A percentile compares a stretch with the other conserved stretches of the same genome.
Evolutionary conservation across 2,113 vertebrate species (phyloP).

Genomic region (Embiotoca jacksoni): DNA sequence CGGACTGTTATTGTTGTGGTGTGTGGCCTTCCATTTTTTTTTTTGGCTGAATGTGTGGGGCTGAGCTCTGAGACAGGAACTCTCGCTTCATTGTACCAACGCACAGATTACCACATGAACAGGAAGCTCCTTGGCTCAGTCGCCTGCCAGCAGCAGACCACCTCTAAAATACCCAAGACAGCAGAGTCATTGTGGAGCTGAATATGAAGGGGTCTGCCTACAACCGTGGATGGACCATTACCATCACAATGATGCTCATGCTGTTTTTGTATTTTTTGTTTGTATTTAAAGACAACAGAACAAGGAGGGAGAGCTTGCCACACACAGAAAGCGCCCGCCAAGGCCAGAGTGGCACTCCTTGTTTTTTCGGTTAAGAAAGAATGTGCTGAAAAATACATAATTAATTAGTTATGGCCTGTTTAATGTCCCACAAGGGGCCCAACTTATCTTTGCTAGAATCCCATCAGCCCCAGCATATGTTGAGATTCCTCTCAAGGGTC

Average conservation of each 20-base stretch:
- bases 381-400: slow-evolving; percentile 57
- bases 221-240: slow-evolving; percentile 63
- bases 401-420: slow-evolving; percentile 62
- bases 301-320: slow-evolving; percentile 45
- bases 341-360: slow-evolving; percentile 33
- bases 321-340: slow-evolving; percentile 41
- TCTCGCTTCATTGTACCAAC: slow-evolving; percentile 60
- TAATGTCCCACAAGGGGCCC: slow-evolving; percentile 18
- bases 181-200: slow-evolving; percentile 66
- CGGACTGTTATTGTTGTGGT: slow-evolving; percentile 64
- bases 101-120: slow-evolving; percentile 80
- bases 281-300: slow-evolving; percentile 25
- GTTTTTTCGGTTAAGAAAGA: slow-evolving; percentile 39
- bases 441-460: slow-evolving; percentile 21
- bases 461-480: slow-evolving; percentile 30
- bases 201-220: slow-evolving; percentile 58
- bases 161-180: slow-evolving; percentile 65
- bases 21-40: slow-evolving; percentile 68
- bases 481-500: slow-evolving; percentile 17
- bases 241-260: slow-evolving; percentile 73
- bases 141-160: slow-evolving; percentile 58
- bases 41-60: slow-evolving; percentile 58
- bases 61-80: slow-evolving; percentile 49
- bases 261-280: slow-evolving; percentile 38
- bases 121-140: slow-evolving; percentile 70